These are phyloP conservation scores for Calycopis cecrops DNA, from an alignment of 1,140 invertebrate species.

Conservation along the genomic window DNA sequence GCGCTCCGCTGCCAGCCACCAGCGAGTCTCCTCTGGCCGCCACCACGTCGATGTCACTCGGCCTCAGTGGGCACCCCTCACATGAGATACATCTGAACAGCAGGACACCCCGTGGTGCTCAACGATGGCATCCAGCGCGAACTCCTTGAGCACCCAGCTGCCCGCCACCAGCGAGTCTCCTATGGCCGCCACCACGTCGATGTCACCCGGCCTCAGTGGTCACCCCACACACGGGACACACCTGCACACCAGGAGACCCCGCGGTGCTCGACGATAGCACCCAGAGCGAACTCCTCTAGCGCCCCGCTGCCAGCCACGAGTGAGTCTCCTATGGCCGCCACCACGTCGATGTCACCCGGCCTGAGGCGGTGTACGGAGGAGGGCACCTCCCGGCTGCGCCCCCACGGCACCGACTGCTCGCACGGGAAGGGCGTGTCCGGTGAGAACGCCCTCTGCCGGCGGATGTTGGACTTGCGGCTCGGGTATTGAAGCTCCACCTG, in stretches of 20 bases:
- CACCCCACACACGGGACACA: too few species aligned
- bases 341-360: slow-evolving; percentile 85
- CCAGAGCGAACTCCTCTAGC: slow-evolving; percentile 82
- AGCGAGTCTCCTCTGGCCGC: slow-evolving; percentile 86
- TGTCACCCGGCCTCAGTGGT: slow-evolving; percentile 85
- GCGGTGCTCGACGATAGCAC: slow-evolving; percentile 84
- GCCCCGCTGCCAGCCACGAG: slow-evolving; percentile 86
- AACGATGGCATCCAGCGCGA: too few species aligned
- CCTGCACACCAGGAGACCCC: slow-evolving; percentile 87
- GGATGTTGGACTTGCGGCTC: slow-evolving; percentile 48
- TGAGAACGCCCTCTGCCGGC: slow-evolving; percentile 51
- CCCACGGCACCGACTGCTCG: slow-evolving; percentile 39
- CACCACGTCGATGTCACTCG: slow-evolving; percentile 86
- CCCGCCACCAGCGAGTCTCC: too few species aligned
- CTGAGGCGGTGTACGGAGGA: slow-evolving; percentile 73
- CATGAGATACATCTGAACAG: too few species aligned
- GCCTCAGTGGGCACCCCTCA: slow-evolving; percentile 66
- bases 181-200: slow-evolving; percentile 85
- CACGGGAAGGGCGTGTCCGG: slow-evolving; percentile 54
- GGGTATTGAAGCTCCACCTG: slow-evolving; percentile 57
- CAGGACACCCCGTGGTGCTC: too few species aligned
- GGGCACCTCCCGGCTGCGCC: slow-evolving; percentile 45
- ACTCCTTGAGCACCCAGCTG: too few species aligned
- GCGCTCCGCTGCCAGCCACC: too few species aligned
- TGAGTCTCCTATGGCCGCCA: slow-evolving; percentile 88